Evolutionary conservation across 2,113 vertebrate genomes (phyloP).

Genomic region (Lepus europaeus): DNA sequence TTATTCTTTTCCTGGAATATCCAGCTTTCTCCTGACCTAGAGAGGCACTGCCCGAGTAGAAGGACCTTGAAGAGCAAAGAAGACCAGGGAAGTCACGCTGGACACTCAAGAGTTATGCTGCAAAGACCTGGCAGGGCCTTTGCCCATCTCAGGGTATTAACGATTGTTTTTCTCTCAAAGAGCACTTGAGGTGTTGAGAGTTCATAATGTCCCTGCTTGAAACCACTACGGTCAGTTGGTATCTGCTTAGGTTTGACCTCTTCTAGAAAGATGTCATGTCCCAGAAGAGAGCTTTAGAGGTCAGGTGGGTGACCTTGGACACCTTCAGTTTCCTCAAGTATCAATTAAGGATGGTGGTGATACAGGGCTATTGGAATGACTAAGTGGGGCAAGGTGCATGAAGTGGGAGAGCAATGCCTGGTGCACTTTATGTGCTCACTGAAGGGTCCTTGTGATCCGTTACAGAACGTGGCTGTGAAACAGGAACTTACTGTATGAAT

Average conservation of each 20-base stretch:
- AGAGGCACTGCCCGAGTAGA: neutral
- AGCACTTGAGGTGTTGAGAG: neutral
- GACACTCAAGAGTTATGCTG: neutral
- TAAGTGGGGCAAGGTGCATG: neutral
- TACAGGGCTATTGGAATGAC: neutral
- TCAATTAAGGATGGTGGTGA: neutral
- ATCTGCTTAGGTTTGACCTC: neutral
- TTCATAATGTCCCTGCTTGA: neutral
- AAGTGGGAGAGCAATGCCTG: neutral
- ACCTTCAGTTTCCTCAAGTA: neutral
- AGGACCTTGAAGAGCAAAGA: neutral
- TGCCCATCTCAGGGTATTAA: neutral
- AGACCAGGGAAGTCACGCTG: neutral
- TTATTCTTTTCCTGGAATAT: neutral
- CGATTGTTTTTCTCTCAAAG: conserved; percentile 1
- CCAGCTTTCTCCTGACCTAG: neutral
- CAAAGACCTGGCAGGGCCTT: neutral
- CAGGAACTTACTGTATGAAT: neutral
- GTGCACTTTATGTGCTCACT: neutral
- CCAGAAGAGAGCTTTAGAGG: neutral
- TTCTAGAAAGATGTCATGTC: neutral
- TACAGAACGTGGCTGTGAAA: neutral
- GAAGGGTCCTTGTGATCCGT: neutral
- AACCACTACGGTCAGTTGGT: neutral
- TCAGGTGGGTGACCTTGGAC: neutral